Percentiles rank a stretch among this genome's conserved stretches.
These are phyloP conservation scores for Rhinolophus sinicus DNA, from an alignment of 2,113 vertebrate species.

Conservation along the genomic window DNA sequence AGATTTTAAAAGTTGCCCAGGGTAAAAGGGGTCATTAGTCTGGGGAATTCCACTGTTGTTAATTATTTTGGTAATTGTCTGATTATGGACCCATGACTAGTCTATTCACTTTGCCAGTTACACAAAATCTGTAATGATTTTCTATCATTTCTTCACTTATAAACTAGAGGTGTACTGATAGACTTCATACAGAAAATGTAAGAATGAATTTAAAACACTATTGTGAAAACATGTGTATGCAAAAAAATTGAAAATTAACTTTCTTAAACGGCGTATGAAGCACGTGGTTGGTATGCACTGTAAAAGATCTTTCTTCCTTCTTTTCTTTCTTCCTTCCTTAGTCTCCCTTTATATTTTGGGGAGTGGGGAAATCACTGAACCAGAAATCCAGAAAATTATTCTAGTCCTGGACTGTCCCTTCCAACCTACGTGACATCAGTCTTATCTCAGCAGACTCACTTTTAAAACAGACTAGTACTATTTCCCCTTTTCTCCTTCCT, in stretches of 20 bases:
- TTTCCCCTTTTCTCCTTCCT: background rate
- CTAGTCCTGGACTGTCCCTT: background rate
- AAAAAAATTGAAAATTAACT: constrained; percentile 3
- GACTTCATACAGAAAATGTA: background rate
- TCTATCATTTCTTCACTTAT: constrained; percentile 28
- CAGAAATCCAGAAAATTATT: background rate
- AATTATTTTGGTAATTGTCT: background rate
- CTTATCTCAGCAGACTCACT: background rate
- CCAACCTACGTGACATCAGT: background rate
- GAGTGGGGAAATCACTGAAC: background rate
- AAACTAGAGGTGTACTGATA: constrained; percentile 3
- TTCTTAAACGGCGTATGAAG: background rate
- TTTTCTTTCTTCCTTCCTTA: background rate
- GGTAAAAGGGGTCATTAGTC: background rate
- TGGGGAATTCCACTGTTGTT: background rate
- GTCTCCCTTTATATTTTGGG: background rate
- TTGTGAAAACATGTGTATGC: background rate
- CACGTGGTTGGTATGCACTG: background rate
- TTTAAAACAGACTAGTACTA: background rate
- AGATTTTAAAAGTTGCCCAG: background rate
- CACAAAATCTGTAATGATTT: background rate
- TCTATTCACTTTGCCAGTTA: background rate
- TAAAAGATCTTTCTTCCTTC: background rate
- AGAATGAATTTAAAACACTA: background rate
- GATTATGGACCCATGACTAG: background rate